These are phyloP conservation scores for Euwallacea fornicatus DNA, from an alignment of 1,140 invertebrate genomes.

Conservation along the genomic window DNA sequence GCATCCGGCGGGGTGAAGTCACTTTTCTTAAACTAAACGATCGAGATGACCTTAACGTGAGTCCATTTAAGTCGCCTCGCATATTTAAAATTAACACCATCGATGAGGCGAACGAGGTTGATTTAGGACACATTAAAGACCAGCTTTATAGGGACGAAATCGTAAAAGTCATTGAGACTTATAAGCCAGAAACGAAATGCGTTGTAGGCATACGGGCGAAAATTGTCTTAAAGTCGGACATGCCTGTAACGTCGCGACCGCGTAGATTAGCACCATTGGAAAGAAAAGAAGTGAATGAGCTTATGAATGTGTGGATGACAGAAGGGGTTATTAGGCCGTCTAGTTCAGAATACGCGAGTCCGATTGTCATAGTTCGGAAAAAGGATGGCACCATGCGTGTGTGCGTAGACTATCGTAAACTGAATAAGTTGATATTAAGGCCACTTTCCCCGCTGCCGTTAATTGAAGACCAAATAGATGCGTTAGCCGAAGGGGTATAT, in stretches of 20 bases:
- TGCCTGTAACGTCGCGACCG: slow-evolving; percentile 33
- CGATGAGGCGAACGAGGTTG: not conserved
- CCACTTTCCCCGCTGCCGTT: slow-evolving; percentile 45
- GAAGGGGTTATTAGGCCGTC: slow-evolving; percentile 41
- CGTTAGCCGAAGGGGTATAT: slow-evolving; percentile 32
- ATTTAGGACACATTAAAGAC: not conserved
- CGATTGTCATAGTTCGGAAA: slow-evolving; percentile 52
- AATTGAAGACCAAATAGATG: slow-evolving; percentile 43
- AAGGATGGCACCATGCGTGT: slow-evolving; percentile 53
- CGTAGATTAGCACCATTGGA: slow-evolving; percentile 18
- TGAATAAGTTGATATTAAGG: slow-evolving; percentile 53
- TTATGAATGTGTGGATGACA: slow-evolving; percentile 33
- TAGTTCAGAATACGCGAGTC: slow-evolving; percentile 53
- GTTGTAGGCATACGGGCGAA: not conserved
- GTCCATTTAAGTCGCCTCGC: not conserved
- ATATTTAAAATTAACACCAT: not conserved
- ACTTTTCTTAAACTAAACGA: not conserved
- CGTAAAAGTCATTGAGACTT: not conserved
- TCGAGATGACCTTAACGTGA: not conserved
- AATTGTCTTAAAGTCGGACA: slow-evolving; percentile 33
- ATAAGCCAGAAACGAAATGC: slow-evolving; percentile 2
- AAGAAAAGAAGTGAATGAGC: slow-evolving; percentile 31
- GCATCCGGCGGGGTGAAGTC: not conserved
- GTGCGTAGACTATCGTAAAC: slow-evolving; percentile 57
- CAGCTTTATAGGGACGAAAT: not conserved